A percentile compares a stretch with the other conserved stretches of the same genome.
Conservation (phyloP, 2,113 vertebrate species). For the Pollachius pollachius region DNA sequence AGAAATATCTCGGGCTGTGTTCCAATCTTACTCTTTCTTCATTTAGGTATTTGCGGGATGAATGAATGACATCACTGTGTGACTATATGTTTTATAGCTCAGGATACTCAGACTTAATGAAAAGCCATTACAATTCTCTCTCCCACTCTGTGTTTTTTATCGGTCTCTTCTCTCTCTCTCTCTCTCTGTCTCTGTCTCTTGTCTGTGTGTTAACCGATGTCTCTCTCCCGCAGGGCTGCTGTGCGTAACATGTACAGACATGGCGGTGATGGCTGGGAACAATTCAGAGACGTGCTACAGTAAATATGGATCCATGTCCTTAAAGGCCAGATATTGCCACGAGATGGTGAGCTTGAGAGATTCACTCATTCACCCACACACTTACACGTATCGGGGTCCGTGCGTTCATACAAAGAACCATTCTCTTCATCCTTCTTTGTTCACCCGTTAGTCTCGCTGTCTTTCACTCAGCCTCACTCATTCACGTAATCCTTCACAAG, state of each 20-base stretch:
- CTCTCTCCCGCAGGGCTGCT: constrained; percentile 75
- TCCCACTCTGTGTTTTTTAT: too few relatives aligned
- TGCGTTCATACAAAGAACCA: neutral
- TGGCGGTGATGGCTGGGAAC: constrained; percentile 91
- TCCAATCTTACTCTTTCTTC: too few relatives aligned
- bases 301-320: constrained; percentile 89
- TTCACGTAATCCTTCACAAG: too few relatives aligned
- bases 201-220: too few relatives aligned
- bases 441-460: neutral
- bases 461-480: neutral
- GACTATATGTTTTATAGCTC: too few relatives aligned
- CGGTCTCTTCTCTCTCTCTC: too few relatives aligned
- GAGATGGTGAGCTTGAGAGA: constrained; percentile 83
- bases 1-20: too few relatives aligned
- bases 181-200: too few relatives aligned
- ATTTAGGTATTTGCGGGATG: too few relatives aligned
- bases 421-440: neutral
- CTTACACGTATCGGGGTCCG: neutral
- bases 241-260: constrained; percentile 91
- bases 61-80: too few relatives aligned
- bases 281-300: constrained; percentile 88
- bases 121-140: too few relatives aligned
- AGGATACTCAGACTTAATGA: too few relatives aligned
- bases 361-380: neutral
- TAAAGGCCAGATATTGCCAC: constrained; percentile 90